phyloP scores from a whole-genome alignment of 92 coral and sea anemone genomes.

The Blastomussa wellsi region DNA sequence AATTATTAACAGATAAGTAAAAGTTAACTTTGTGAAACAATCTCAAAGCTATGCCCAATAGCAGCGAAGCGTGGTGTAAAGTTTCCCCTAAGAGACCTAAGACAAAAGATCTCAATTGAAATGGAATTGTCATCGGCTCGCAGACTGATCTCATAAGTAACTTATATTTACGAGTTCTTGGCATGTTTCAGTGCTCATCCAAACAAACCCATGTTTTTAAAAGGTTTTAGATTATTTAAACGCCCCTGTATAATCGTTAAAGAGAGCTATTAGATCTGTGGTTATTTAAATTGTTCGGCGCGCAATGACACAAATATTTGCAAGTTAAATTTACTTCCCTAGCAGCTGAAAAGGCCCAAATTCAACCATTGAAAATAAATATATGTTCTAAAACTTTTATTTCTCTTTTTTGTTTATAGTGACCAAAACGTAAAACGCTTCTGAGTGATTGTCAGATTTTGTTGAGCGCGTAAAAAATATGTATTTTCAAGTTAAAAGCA shows the following conservation, averaged over 20 bases:
- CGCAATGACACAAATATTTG: not conserved
- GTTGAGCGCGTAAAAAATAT: not conserved
- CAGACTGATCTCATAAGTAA: not conserved
- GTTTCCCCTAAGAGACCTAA: not conserved
- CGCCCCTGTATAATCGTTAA: not conserved
- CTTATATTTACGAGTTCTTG: not conserved
- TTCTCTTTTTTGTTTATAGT: not conserved
- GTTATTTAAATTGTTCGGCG: not conserved
- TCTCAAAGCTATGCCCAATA: not conserved
- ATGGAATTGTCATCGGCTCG: not conserved
- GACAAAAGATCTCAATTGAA: not conserved
- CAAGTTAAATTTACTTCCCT: not conserved
- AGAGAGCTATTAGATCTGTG: not conserved
- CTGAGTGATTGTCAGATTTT: not conserved
- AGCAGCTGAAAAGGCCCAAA: not conserved
- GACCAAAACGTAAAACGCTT: not conserved
- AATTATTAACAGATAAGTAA: not conserved
- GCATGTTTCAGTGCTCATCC: not conserved
- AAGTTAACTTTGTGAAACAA: not conserved
- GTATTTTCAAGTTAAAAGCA: not conserved
- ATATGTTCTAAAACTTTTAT: not conserved
- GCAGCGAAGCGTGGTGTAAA: not conserved
- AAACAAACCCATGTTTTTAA: not conserved
- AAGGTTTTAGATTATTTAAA: not conserved
- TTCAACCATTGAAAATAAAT: not conserved